These are phyloP conservation scores for Phaonia tiefii DNA, from an alignment of 2,888 invertebrate species.

Conservation along the genomic window DNA sequence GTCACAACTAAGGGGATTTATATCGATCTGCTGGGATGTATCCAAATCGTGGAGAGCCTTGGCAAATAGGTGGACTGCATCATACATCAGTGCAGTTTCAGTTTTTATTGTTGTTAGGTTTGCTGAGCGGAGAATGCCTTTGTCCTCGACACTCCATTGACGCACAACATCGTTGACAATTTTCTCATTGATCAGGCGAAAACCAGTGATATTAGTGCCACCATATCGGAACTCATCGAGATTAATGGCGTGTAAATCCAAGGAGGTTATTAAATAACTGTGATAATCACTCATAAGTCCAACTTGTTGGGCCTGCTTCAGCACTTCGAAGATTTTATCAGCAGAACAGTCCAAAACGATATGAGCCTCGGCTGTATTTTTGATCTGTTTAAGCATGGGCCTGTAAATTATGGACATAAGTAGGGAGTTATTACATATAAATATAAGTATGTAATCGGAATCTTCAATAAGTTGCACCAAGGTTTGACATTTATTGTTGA, in stretches of 20 bases:
- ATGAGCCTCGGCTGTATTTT: conserved; percentile 94
- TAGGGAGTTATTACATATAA: not conserved
- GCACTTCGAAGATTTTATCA: conserved; percentile 90
- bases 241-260: conserved; percentile 95
- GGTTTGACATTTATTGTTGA: too few species aligned
- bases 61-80: conserved; percentile 96
- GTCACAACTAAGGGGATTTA: conserved; percentile 92
- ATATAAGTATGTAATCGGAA: too few species aligned
- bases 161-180: conserved; percentile 89
- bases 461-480: too few species aligned
- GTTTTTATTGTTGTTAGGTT: conserved; percentile 81
- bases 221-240: conserved; percentile 96
- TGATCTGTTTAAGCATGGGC: conserved; percentile 93
- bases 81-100: conserved; percentile 97
- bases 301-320: conserved; percentile 96
- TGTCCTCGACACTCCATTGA: conserved; percentile 90
- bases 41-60: conserved; percentile 95
- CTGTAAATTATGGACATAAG: too few species aligned
- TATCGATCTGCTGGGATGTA: conserved; percentile 93
- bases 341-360: conserved; percentile 94
- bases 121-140: conserved; percentile 83
- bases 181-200: conserved; percentile 93
- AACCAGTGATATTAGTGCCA: conserved; percentile 96
- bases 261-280: conserved; percentile 94
- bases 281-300: conserved; percentile 98